Evolutionary conservation across 2,113 vertebrate species (phyloP).

Genomic region (Patagioenas fasciata): DNA sequence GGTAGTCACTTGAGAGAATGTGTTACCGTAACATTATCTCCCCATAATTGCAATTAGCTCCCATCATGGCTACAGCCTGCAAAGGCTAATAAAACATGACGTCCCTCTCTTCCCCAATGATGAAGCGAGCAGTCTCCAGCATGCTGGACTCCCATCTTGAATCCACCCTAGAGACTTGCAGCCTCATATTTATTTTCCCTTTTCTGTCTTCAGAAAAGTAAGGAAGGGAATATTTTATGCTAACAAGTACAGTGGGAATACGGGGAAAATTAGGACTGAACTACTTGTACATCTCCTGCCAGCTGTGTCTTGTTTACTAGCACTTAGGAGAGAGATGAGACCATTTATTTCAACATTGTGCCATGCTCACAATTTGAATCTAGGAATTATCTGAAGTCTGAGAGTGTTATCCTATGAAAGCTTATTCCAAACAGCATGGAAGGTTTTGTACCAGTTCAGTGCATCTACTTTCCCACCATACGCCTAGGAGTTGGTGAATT

Average conservation of each 20-base stretch:
- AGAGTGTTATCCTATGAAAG: neutral
- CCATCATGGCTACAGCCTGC: neutral
- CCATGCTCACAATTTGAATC: neutral
- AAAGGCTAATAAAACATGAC: slow-evolving; percentile 8
- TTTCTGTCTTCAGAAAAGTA: slow-evolving; percentile 1
- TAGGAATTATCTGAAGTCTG: neutral
- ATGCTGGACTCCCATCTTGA: neutral
- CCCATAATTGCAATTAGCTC: slow-evolving; percentile 4
- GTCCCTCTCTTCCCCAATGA: neutral
- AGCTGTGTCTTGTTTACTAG: slow-evolving; percentile 35
- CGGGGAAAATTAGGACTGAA: neutral
- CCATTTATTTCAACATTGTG: neutral
- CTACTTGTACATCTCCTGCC: slow-evolving; percentile 1
- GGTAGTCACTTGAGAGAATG: neutral
- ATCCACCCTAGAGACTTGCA: neutral
- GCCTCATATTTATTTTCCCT: neutral
- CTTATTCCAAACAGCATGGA: neutral
- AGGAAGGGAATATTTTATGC: neutral
- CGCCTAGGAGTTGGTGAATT: neutral
- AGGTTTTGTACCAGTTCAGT: neutral
- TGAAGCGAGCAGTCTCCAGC: neutral
- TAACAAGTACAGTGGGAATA: slow-evolving; percentile 31
- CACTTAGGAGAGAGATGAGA: slow-evolving; percentile 1
- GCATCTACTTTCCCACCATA: neutral
- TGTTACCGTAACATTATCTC: neutral